Conservation (phyloP, 2,113 vertebrate species). For the Leiothrix lutea region DNA sequence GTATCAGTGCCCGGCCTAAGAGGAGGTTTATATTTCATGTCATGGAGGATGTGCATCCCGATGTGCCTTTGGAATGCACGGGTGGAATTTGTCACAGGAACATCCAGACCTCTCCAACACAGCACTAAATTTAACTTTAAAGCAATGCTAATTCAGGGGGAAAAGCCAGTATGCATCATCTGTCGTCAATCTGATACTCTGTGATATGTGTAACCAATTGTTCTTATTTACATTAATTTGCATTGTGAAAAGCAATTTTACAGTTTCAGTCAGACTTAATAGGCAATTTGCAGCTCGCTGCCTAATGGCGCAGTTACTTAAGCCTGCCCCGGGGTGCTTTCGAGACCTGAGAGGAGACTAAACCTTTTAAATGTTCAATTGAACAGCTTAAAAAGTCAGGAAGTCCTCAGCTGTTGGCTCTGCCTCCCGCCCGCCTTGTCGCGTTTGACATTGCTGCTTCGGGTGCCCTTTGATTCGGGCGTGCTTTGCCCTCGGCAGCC, state of each 20-base stretch:
- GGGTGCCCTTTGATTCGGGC: not conserved
- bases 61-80: not conserved
- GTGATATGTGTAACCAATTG: slow-evolving; percentile 84
- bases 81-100: slow-evolving; percentile 23
- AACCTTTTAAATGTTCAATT: slow-evolving; percentile 80
- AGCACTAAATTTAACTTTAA: slow-evolving; percentile 72
- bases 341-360: slow-evolving; percentile 71
- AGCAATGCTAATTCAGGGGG: slow-evolving; percentile 67
- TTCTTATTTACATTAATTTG: slow-evolving; percentile 88
- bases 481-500: not conserved
- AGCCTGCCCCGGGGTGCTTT: slow-evolving; percentile 74
- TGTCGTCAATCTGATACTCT: slow-evolving; percentile 74
- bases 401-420: slow-evolving; percentile 63
- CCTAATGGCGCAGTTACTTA: slow-evolving; percentile 80
- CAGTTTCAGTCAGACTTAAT: slow-evolving; percentile 82
- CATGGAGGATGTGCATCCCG: slow-evolving; percentile 14
- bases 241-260: slow-evolving; percentile 86
- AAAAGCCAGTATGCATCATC: slow-evolving; percentile 63
- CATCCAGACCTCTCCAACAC: slow-evolving; percentile 47
- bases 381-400: slow-evolving; percentile 75
- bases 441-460: not conserved
- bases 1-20: not conserved
- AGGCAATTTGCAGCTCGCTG: slow-evolving; percentile 80
- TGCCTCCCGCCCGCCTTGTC: slow-evolving; percentile 53
- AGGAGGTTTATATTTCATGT: slow-evolving; percentile 48